Evolutionary conservation across 2,888 invertebrate genomes (phyloP), one percentile per base, ranked within the genome.

Genomic region (Eurois occulta): DNA sequence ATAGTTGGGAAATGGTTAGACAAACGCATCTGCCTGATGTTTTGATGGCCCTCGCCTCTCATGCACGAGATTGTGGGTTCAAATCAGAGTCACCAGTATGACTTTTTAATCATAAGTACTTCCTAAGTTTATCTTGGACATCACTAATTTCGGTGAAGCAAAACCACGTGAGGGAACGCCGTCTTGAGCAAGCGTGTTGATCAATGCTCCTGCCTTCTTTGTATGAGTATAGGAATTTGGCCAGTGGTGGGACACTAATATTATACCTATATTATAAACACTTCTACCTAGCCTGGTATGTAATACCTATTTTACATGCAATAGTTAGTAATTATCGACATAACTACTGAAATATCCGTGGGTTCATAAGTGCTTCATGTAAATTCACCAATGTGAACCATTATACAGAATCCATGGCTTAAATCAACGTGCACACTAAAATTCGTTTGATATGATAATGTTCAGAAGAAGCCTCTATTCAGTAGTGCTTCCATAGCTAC

Each of bases 381-480:
- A 24, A 48, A 78, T 60, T 32, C 24, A n/a, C 28, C 52, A 32
- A 16, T 64, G 16, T 16, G 10, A 35, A 48, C 32, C 11, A 32
- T 21, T n/a, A 60, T 28, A 28, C 41, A 62, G 16, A 67, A 52
- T 66, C 18, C 18, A 72, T 43, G 48, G 41, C 48, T 62, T 5
- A 7, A 38, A 79, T 67, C 73, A 62, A 62, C 65, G 64, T 72
- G n/a, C 2, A 13, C 28, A 32, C 18, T 32, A 48, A 78, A 58
- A 16, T 16, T 46, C 55, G 70, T 71, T 78, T 58, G 55, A 58
- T 48, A 71, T 70, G 79, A 35, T 78, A 78, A 77, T 78, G 32
- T 52, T 24, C 21, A 13, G 16, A 48, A 41, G n/a, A 75, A 67
- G 46, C 21, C 18, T 46, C 43, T 58, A 41, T 77, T 67, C 38